These are phyloP conservation scores for Leptinotarsa peninsularis DNA, from an alignment of 2,888 invertebrate species.

Conservation along the genomic window DNA sequence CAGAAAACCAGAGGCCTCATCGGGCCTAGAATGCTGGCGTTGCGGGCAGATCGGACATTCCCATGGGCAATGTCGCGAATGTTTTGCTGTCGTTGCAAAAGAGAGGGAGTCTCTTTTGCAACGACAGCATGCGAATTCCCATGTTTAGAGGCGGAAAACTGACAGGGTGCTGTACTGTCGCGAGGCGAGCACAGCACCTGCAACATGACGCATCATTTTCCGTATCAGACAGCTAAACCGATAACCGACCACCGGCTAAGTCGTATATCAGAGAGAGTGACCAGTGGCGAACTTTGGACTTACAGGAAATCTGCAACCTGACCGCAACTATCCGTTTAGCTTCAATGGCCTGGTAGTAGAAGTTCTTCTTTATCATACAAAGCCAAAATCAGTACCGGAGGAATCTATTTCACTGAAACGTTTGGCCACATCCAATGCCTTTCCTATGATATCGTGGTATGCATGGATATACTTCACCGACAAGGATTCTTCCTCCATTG, in stretches of 20 bases:
- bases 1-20: too few relatives aligned
- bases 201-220: background rate
- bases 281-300: background rate
- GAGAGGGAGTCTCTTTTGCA: too few relatives aligned
- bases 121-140: too few relatives aligned
- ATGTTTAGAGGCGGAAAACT: too few relatives aligned
- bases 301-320: background rate
- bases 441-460: background rate
- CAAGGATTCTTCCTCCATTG: background rate
- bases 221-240: background rate
- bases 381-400: background rate
- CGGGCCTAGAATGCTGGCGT: too few relatives aligned
- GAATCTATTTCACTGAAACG: background rate
- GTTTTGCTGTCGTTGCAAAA: too few relatives aligned
- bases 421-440: slow-evolving; percentile 1
- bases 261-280: background rate
- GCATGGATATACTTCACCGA: slow-evolving; percentile 9
- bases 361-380: background rate
- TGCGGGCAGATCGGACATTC: too few relatives aligned
- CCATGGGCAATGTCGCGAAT: too few relatives aligned
- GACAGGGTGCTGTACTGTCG: background rate
- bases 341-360: background rate
- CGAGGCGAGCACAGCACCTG: background rate
- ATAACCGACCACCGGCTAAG: background rate
- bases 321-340: too few relatives aligned